Conservation (phyloP, 2,113 vertebrate species). For the Atherinomorus stipes region DNA sequence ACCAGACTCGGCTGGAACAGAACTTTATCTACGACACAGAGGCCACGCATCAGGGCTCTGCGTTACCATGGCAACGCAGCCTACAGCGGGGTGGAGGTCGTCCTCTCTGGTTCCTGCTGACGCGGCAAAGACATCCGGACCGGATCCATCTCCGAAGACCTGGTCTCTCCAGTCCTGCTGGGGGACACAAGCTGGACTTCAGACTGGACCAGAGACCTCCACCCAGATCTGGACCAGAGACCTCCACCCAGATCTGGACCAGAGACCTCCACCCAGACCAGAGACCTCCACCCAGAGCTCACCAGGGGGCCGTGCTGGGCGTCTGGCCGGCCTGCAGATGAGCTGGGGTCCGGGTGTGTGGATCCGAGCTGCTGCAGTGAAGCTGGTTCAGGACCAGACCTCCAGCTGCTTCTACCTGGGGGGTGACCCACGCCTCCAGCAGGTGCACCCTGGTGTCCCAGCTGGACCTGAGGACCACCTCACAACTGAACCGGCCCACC, state of each 20-base stretch:
- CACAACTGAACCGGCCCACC: slow-evolving; percentile 83
- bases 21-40: too few relatives aligned
- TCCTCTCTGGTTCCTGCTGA: slow-evolving; percentile 71
- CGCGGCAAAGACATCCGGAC: slow-evolving; percentile 79
- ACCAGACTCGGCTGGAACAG: too few relatives aligned
- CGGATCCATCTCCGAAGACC: slow-evolving; percentile 80
- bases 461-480: slow-evolving; percentile 85
- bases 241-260: too few relatives aligned
- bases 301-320: too few relatives aligned
- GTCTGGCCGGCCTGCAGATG: too few relatives aligned
- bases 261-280: too few relatives aligned
- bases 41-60: too few relatives aligned
- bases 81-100: slow-evolving; percentile 84
- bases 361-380: too few relatives aligned
- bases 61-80: slow-evolving; percentile 82
- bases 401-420: slow-evolving; percentile 38
- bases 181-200: slow-evolving; percentile 10
- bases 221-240: too few relatives aligned
- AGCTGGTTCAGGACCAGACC: not conserved
- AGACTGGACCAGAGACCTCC: too few relatives aligned
- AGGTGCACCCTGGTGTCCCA: slow-evolving; percentile 83
- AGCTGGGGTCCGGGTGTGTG: too few relatives aligned
- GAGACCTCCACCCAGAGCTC: too few relatives aligned
- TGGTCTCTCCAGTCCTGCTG: slow-evolving; percentile 76
- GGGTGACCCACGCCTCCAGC: slow-evolving; percentile 84